These are phyloP conservation scores for Myzus persicae DNA, from an alignment of 1,140 invertebrate genomes.

Conservation along the genomic window DNA sequence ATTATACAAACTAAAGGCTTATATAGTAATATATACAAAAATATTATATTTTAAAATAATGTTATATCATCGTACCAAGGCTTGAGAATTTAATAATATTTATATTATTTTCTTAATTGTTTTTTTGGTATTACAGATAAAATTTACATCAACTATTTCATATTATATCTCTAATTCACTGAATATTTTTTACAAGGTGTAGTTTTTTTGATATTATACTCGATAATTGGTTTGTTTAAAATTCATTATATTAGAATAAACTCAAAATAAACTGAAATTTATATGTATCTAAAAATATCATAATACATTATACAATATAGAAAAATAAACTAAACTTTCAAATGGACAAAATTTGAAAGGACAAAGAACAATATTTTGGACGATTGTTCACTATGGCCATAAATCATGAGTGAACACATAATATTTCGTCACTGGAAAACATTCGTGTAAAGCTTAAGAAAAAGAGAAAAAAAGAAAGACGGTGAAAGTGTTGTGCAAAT, in stretches of 20 bases:
- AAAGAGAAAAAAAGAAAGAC: constrained; percentile 27
- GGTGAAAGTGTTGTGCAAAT: constrained; percentile 46
- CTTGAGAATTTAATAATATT: neutral
- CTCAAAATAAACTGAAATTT: neutral
- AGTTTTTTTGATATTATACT: neutral
- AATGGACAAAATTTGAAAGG: constrained; percentile 36
- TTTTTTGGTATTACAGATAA: neutral
- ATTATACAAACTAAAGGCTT: neutral
- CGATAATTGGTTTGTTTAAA: neutral
- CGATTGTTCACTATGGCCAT: constrained; percentile 33
- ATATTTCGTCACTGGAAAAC: constrained; percentile 46
- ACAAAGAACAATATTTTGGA: constrained; percentile 44
- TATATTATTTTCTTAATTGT: neutral
- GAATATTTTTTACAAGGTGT: neutral
- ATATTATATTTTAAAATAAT: too few species aligned
- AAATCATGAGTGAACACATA: constrained; percentile 46
- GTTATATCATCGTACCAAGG: neutral
- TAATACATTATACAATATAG: neutral
- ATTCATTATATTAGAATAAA: neutral
- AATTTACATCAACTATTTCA: neutral
- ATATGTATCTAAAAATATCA: neutral
- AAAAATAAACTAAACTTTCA: constrained; percentile 31
- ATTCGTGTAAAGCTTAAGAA: constrained; percentile 20
- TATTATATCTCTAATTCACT: neutral
- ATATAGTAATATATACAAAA: neutral